Base-by-base conservation (phyloP, 2,797 vertebrate species). In the Takifugu rubripes region DNA sequence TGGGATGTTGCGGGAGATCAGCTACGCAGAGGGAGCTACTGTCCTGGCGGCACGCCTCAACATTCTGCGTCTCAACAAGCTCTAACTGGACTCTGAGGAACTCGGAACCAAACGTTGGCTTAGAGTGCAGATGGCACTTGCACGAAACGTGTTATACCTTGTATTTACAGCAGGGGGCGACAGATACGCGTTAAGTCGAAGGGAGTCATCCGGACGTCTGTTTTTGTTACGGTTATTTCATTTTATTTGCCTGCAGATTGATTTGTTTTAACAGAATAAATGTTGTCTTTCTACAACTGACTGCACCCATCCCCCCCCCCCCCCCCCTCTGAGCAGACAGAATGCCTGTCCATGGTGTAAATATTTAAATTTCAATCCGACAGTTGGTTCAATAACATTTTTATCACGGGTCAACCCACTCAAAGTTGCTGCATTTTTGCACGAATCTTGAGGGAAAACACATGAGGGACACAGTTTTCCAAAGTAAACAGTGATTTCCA, bases 1-100 rank as follows among this genome's bases (percentile, higher is more conserved):
- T 27, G 97, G 96, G 0, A 92, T 98, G 25, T 88, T 98, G 21
- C 81, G 94, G 46, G 96, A 99, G 85, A 94, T 99, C 1, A 82
- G 90, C 59, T 98, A 94, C 0, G 96, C 95, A 0, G 93, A 93
- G 0, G 92, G 94, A 0, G 91, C 96, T 65, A 94, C 94, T 0
- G 89, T 97, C 70, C 84, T 97, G 0, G 85, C 93, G 0, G 95
- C 92, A 31, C 88, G 87, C 26, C 94, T 98, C 82, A 99, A 99
- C 0, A 90, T 93, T 14, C 84, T 98, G 69, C 92, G 94, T 47
- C 88, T 99, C 27, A 94, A 88, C 0, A 97, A 97, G 89, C 92
- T 98, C 86, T 98, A 91, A 92, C 54, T 33, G 26, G 26, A 26
- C 15, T 45, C 44, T 11, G 65, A 54, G 26, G 2, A 60, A 62